These are phyloP conservation scores for Coregonus suidteri DNA, from an alignment of 2,797 vertebrate genomes.

Conservation along the genomic window DNA sequence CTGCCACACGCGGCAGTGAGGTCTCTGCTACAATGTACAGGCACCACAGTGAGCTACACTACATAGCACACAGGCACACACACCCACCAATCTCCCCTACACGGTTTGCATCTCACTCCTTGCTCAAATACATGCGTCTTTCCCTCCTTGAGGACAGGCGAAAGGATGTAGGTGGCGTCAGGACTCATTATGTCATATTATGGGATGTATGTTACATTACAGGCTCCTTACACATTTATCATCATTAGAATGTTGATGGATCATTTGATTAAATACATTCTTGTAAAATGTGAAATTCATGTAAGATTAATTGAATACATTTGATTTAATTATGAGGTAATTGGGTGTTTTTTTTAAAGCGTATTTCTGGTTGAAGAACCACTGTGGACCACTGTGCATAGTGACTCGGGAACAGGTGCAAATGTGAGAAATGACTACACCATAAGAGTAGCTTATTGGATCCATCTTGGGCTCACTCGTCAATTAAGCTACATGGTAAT, in stretches of 20 bases:
- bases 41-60: background rate
- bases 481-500: background rate
- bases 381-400: background rate
- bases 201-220: background rate
- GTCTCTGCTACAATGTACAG: conserved; percentile 2
- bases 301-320: background rate
- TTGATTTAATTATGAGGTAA: too few species aligned
- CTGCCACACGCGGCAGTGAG: conserved; percentile 53
- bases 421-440: background rate
- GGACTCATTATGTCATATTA: conserved; percentile 29
- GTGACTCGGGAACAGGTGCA: background rate
- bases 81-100: background rate
- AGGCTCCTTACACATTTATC: background rate
- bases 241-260: background rate
- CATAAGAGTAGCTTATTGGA: background rate
- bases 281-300: background rate
- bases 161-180: conserved; percentile 9
- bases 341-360: background rate
- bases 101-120: background rate
- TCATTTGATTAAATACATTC: background rate
- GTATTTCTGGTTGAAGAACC: background rate
- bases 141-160: background rate
- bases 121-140: background rate
- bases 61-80: background rate
- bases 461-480: conserved; percentile 19